Base-by-base conservation (phyloP, 1,140 invertebrate genomes). In the Achatina immaculata region DNA sequence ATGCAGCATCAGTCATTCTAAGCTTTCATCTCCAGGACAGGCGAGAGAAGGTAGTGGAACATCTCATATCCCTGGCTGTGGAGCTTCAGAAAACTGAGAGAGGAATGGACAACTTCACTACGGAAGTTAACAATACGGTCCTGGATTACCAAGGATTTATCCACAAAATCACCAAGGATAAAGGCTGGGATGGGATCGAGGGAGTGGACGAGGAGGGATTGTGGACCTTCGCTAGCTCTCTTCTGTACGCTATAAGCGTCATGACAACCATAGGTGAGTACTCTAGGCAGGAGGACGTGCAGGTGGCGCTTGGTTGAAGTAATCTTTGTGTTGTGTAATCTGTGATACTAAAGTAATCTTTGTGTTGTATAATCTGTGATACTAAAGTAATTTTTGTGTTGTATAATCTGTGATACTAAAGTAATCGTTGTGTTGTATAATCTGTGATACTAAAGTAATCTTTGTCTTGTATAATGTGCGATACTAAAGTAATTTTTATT, bases 211-310 rank as follows among this genome's bases (percentile, higher is more conserved):
- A 83, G 4, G 86, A 86, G 19, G 65, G 69, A 21, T 84, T 87
- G 69, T 99, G 95, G 96, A 95, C 94, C 0, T 95, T 95, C 87
- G 94, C 94, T 92, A 97, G 88, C 95, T 96, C 58, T 94, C 94
- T 85, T 94, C 93, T 99, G 0, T 99, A 98, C 90, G 98, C 96
- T 0, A 94, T 99, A 40, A 99, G 97, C 6, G 96, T 98, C 80
- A 98, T 98, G 88, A 98, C 97, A 0, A 98, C 97, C 0, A 98
- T 98, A 80, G 97, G 96, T 97, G 93, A 95, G 95, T 55, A 45
- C 43, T n/a, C n/a, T n/a, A n/a, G n/a, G n/a, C n/a, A n/a, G n/a
- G n/a, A n/a, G n/a, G n/a, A n/a, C n/a, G n/a, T n/a, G n/a, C n/a
- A n/a, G n/a, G n/a, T n/a, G n/a, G n/a, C n/a, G n/a, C n/a, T n/a